Evolutionary conservation across 2,888 invertebrate genomes (phyloP).

Genomic region (Toxonevra muliebris): DNA sequence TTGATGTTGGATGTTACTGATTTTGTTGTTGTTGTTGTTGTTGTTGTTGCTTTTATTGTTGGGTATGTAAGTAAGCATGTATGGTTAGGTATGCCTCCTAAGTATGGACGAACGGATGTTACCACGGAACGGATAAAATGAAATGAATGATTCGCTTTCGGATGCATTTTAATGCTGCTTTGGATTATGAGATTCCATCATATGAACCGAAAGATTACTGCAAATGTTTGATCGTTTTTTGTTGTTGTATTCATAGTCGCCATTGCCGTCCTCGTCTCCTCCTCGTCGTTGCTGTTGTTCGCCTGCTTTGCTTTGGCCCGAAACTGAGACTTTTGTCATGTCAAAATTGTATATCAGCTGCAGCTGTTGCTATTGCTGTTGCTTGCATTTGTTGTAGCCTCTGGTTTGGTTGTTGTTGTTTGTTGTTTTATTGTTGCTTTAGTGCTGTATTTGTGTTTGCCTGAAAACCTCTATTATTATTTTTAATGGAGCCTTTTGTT

Average conservation of each 20-base stretch:
- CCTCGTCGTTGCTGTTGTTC: conserved; percentile 20
- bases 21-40: background rate
- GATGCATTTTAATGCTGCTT: conserved; percentile 2
- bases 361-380: conserved; percentile 21
- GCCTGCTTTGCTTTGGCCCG: conserved; percentile 17
- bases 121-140: background rate
- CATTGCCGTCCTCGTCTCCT: background rate
- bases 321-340: too few relatives aligned
- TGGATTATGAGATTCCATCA: conserved; percentile 22
- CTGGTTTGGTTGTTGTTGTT: too few relatives aligned
- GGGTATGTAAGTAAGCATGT: conserved; percentile 14
- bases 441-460: too few relatives aligned
- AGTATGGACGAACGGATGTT: background rate
- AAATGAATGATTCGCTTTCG: background rate
- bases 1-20: background rate
- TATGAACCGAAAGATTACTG: background rate
- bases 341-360: background rate
- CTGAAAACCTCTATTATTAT: too few relatives aligned
- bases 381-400: background rate
- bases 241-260: background rate
- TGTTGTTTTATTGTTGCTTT: too few relatives aligned
- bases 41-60: conserved; percentile 6
- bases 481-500: too few relatives aligned
- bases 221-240: background rate
- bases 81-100: conserved; percentile 3